Percentiles rank a stretch among this genome's conserved stretches.
Evolutionary conservation across 92 coral and sea anemone species (phyloP).

Genomic region (Diadumene lineata): DNA sequence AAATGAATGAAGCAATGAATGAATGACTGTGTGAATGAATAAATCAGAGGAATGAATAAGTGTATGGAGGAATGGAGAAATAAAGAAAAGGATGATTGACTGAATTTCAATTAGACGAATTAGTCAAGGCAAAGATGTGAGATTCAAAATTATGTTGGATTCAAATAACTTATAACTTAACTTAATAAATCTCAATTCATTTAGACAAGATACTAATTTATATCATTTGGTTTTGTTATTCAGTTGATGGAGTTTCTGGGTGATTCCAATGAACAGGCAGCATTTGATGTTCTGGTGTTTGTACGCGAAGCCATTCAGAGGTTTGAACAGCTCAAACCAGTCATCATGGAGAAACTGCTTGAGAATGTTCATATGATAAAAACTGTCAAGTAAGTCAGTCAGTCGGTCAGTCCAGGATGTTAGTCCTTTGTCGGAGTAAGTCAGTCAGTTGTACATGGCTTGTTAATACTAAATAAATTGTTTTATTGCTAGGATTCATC

Average conservation of each 20-base stretch:
- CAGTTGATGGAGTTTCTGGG: slow-evolving; percentile 99
- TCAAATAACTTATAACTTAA: too few species aligned
- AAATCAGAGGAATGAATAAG: too few species aligned
- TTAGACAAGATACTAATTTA: too few species aligned
- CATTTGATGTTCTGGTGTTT: slow-evolving; percentile 95
- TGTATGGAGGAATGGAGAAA: too few species aligned
- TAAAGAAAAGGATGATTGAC: too few species aligned
- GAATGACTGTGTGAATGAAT: too few species aligned
- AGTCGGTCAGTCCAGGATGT: background rate
- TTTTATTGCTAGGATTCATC: slow-evolving; percentile 71
- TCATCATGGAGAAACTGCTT: slow-evolving; percentile 91
- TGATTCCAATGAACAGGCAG: slow-evolving; percentile 97
- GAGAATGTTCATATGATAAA: slow-evolving; percentile 93
- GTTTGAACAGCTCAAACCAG: slow-evolving; percentile 90
- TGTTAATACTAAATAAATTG: background rate
- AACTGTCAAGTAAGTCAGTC: slow-evolving; percentile 78
- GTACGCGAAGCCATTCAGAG: slow-evolving; percentile 98
- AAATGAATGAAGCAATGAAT: too few species aligned
- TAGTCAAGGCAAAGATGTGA: too few species aligned
- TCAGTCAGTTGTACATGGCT: background rate
- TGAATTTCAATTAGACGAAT: too few species aligned
- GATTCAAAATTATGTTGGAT: too few species aligned
- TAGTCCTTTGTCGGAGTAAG: slow-evolving; percentile 62
- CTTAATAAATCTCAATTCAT: too few species aligned
- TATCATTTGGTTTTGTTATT: background rate